These are phyloP conservation scores for Takifugu rubripes DNA, from an alignment of 2,797 vertebrate species.

Conservation along the genomic window DNA sequence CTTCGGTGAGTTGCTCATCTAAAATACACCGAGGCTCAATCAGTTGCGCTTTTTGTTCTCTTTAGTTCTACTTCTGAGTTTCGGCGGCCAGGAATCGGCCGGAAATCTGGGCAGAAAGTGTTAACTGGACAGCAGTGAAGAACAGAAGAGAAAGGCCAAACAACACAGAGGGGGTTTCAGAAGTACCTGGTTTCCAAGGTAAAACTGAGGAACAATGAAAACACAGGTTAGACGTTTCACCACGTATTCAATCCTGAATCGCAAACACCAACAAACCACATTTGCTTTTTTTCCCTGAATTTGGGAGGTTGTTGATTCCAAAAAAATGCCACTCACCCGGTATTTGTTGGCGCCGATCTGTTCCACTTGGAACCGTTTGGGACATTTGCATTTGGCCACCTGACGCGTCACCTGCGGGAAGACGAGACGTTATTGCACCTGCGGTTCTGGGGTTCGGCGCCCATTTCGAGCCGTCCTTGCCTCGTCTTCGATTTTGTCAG, in stretches of 20 bases:
- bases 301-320: neutral
- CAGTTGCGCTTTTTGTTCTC: conserved; percentile 1
- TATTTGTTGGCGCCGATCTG: conserved; percentile 99
- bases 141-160: conserved; percentile 42
- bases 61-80: conserved; percentile 74
- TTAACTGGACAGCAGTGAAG: conserved; percentile 60
- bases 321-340: conserved; percentile 80
- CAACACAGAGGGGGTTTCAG: conserved; percentile 63
- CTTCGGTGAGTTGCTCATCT: neutral
- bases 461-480: conserved; percentile 56
- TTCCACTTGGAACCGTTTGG: conserved; percentile 98
- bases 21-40: conserved; percentile 2
- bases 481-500: conserved; percentile 99
- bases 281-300: neutral
- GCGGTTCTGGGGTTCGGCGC: neutral
- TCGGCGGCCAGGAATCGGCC: conserved; percentile 62
- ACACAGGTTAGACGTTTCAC: conserved; percentile 77
- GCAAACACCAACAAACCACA: conserved; percentile 30
- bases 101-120: conserved; percentile 54
- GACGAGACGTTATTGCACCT: neutral
- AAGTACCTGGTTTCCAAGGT: conserved; percentile 99
- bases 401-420: conserved; percentile 89
- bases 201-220: conserved; percentile 92
- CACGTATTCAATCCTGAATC: neutral
- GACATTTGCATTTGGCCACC: conserved; percentile 98